Base-by-base conservation (phyloP, 1,140 invertebrate genomes). In the Myzus persicae region DNA sequence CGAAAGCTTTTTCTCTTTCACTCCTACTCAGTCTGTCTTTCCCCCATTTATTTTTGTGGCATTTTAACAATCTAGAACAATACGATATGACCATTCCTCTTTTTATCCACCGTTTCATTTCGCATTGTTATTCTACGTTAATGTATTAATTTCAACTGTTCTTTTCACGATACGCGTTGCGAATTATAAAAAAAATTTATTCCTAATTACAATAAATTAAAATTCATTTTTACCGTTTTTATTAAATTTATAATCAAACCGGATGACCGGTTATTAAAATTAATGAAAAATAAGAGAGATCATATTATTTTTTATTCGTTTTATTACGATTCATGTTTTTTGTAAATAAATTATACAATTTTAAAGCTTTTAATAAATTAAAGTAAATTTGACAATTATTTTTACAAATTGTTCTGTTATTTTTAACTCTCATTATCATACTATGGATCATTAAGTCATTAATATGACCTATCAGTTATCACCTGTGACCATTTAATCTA, bases 1-100 rank as follows among this genome's bases (percentile, higher is more conserved):
- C 81, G 81, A 93, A 93, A 93, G 42, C 59, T 42, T 36, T n/a
- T 31, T 20, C 44, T 40, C 36, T 40, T 9, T 82, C n/a, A 6
- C 42, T 48, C 40, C 26, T 36, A n/a, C 38, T 67, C 51, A 31
- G 38, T 90, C 51, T 67, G 40, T 40, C 24, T 31, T 14, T 42
- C 31, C 76, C 46, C 81, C 51, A 36, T 84, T 85, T 54, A 93
- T 93, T 93, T 93, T 93, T 93, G 91, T 54, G 91, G 91, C 91
- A 38, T 93, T 93, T 85, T 93, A 93, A 93, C 91, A 93, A 84
- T 93, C 81, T 84, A 93, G 46, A 93, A 93, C 91, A 93, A 93
- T 85, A 51, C 91, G 38, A 92, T 84, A 84, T 84, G 44, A 93
- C 67, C 91, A 40, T 85, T 93, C 22, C 44, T 84, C 89, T 42